These are phyloP conservation scores for Urechis unicinctus DNA, from an alignment of 2,888 invertebrate genomes.

Conservation along the genomic window DNA sequence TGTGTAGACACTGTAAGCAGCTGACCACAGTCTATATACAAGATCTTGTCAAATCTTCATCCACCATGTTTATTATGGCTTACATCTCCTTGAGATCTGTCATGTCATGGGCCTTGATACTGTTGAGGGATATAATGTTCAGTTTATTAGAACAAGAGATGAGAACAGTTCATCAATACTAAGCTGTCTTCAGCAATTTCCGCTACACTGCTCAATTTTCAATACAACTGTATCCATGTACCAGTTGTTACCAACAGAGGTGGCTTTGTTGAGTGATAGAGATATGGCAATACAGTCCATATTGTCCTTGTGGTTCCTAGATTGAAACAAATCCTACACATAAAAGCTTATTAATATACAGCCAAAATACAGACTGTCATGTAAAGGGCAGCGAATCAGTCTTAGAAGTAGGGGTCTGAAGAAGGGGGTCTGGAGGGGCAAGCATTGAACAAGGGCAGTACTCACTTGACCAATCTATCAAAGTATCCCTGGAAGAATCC, in stretches of 20 bases:
- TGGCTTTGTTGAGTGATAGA: slow-evolving; percentile 67
- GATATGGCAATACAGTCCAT: slow-evolving; percentile 72
- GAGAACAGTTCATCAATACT: too few species aligned
- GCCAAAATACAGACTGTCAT: neutral
- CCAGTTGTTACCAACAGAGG: slow-evolving; percentile 92
- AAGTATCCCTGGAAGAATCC: slow-evolving; percentile 91
- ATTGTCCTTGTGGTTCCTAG: slow-evolving; percentile 75
- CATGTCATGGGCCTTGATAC: slow-evolving; percentile 82
- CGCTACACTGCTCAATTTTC: too few species aligned
- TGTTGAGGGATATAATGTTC: slow-evolving; percentile 47
- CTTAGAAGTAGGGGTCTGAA: too few species aligned
- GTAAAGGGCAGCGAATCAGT: neutral
- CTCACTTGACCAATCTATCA: slow-evolving; percentile 83
- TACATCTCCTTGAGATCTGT: slow-evolving; percentile 74
- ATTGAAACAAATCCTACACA: slow-evolving; percentile 83
- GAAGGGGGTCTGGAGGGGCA: neutral
- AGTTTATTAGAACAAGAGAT: too few species aligned
- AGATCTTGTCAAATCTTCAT: slow-evolving; percentile 67
- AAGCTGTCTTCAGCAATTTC: too few species aligned
- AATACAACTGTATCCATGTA: too few species aligned
- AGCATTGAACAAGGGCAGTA: neutral
- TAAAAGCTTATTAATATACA: too few species aligned
- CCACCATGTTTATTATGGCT: slow-evolving; percentile 67
- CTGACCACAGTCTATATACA: slow-evolving; percentile 90
- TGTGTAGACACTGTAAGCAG: slow-evolving; percentile 76